These are phyloP conservation scores for Notothenia rossii DNA, from an alignment of 2,113 vertebrate genomes.

Conservation along the genomic window DNA sequence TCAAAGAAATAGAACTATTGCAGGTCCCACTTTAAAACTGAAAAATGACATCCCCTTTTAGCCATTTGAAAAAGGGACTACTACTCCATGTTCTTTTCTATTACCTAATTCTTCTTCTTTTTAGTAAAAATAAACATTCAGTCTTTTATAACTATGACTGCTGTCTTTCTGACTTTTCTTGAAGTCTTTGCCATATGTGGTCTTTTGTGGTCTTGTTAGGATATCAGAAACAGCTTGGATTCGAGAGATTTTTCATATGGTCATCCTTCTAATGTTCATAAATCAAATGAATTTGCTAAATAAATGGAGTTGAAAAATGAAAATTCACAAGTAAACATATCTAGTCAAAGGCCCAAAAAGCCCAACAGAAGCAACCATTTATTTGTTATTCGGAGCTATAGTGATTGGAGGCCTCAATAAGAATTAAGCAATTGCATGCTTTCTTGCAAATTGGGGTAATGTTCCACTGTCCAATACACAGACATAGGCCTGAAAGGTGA, in stretches of 20 bases:
- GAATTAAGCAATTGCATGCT: conserved; percentile 1
- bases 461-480: neutral
- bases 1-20: conserved; percentile 27
- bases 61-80: neutral
- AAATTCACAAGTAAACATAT: neutral
- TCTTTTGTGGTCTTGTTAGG: neutral
- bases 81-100: neutral
- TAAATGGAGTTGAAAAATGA: neutral
- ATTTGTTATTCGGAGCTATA: conserved; percentile 29
- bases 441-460: conserved; percentile 4
- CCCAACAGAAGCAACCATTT: neutral
- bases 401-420: neutral
- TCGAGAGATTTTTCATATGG: neutral
- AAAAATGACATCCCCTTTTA: conserved; percentile 8
- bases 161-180: neutral
- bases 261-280: neutral
- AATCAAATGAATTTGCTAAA: neutral
- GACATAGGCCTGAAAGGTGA: neutral
- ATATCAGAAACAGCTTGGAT: neutral
- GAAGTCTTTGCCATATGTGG: neutral
- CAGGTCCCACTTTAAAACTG: neutral
- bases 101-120: neutral
- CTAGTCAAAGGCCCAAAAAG: neutral
- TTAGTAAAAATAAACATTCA: neutral
- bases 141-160: neutral